Percentiles rank a stretch among this genome's conserved stretches.
These are phyloP conservation scores for Melanargia galathea DNA, from an alignment of 2,888 invertebrate genomes.

Conservation along the genomic window DNA sequence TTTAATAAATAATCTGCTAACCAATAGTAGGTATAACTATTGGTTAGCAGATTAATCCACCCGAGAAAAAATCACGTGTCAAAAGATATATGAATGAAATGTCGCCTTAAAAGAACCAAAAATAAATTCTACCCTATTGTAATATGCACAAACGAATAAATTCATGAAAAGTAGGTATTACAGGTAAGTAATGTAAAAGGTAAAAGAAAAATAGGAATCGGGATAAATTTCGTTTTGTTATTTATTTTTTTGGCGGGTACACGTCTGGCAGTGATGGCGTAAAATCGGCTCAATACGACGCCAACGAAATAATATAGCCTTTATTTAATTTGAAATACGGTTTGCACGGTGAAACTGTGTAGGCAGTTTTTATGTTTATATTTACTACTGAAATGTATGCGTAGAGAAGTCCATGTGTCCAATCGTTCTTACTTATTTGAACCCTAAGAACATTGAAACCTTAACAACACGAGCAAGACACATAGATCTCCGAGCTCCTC, in stretches of 20 bases:
- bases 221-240: conserved; percentile 7
- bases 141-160: conserved; percentile 13
- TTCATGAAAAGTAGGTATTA: conserved; percentile 4
- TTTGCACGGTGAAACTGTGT: not conserved
- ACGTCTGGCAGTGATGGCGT: conserved; percentile 1
- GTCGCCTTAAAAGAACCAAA: not conserved
- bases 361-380: not conserved
- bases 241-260: conserved; percentile 3
- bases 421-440: too few species aligned
- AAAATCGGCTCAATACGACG: conserved; percentile 2
- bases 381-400: not conserved
- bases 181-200: conserved; percentile 9
- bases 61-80: not conserved
- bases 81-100: not conserved
- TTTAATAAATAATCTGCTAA: not conserved
- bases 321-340: not conserved
- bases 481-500: too few species aligned
- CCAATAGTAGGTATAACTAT: too few species aligned
- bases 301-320: conserved; percentile 6
- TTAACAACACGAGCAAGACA: too few species aligned
- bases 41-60: not conserved
- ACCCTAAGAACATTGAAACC: too few species aligned
- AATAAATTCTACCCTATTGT: not conserved
- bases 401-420: too few species aligned
- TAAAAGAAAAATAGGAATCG: conserved; percentile 10